phyloP scores from a whole-genome alignment of 2,888 invertebrate species.

The Dynastes hyllus region DNA sequence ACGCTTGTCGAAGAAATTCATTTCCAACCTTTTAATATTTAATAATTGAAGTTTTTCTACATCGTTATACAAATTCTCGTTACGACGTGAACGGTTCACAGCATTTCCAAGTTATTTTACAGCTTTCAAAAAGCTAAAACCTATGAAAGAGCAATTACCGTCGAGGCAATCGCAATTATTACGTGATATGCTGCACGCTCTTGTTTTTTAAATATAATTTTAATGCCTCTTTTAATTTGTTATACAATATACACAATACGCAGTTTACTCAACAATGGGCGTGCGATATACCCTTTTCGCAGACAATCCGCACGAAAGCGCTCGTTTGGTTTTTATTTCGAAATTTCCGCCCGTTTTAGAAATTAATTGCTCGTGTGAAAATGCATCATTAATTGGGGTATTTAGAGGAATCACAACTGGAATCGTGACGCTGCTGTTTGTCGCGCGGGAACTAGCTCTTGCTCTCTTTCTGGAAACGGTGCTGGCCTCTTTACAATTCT shows the following conservation, averaged over 20 bases:
- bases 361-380: constrained; percentile 48
- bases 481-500: constrained; percentile 45
- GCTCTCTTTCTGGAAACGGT: constrained; percentile 7
- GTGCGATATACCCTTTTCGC: background rate
- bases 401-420: constrained; percentile 20
- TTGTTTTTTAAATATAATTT: background rate
- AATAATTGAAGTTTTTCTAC: background rate
- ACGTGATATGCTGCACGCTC: background rate
- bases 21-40: constrained; percentile 13
- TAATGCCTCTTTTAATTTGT: background rate
- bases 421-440: constrained; percentile 21
- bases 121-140: too few relatives aligned
- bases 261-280: background rate
- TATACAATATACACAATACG: background rate
- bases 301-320: background rate
- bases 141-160: too few relatives aligned
- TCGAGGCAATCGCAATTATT: background rate
- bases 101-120: background rate
- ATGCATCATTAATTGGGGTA: constrained; percentile 45
- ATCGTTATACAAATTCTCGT: constrained; percentile 10
- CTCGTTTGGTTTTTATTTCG: constrained; percentile 1
- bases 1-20: constrained; percentile 8
- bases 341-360: constrained; percentile 20
- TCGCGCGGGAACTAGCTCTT: constrained; percentile 38
- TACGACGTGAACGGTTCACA: background rate